phyloP scores from a whole-genome alignment of 2,888 invertebrate genomes.

The Aporophyla nigra region DNA sequence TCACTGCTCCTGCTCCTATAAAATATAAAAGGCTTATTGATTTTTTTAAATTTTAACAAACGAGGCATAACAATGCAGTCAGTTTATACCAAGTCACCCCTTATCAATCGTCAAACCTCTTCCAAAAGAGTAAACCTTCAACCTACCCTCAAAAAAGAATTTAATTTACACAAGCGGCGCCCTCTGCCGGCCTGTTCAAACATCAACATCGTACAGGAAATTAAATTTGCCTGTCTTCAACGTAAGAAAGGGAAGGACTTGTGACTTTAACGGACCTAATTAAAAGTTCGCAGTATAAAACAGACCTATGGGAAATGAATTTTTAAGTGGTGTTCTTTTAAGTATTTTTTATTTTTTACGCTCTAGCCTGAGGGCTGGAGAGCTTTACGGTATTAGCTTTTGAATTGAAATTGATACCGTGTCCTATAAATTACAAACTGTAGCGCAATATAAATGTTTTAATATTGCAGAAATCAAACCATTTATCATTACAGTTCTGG shows the following conservation, averaged over 20 bases:
- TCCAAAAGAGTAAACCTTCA: conserved; percentile 29
- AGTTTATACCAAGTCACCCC: background rate
- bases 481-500: too few species aligned
- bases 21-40: background rate
- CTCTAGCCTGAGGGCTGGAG: background rate
- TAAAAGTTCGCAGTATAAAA: conserved; percentile 54
- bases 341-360: background rate
- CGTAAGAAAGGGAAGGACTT: conserved; percentile 38
- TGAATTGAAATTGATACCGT: background rate
- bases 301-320: conserved; percentile 51
- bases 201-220: conserved; percentile 58
- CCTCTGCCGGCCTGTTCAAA: conserved; percentile 45
- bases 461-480: too few species aligned
- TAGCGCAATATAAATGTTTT: background rate
- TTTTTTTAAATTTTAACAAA: background rate
- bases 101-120: conserved; percentile 13
- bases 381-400: background rate
- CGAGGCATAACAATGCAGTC: background rate
- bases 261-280: conserved; percentile 55
- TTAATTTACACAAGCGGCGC: conserved; percentile 41
- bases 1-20: background rate
- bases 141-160: conserved; percentile 37
- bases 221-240: conserved; percentile 51
- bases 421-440: background rate
- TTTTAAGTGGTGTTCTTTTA: conserved; percentile 42